Evolutionary conservation across 2,797 vertebrate genomes (phyloP), one percentile per base, ranked within the genome.

Genomic region (Pogonophryne albipinna): DNA sequence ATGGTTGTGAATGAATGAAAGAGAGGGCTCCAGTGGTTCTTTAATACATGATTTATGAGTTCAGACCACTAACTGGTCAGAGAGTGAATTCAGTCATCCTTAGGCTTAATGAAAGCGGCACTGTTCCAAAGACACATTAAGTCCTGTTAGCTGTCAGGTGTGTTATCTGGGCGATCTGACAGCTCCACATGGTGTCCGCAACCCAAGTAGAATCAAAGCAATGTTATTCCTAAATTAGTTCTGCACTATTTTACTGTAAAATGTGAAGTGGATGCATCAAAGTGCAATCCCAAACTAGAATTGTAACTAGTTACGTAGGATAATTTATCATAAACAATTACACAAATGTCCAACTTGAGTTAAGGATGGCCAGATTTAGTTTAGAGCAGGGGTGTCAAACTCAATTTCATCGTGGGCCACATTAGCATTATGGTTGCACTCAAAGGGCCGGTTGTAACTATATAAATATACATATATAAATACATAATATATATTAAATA

Each of bases 11-110:
- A 31, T 51, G 27, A 56, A 65, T 62, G 52, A 79, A 52, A 53
- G 53, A 60, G 52, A 79, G 52, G n/a, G 4, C 42, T 45, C 53
- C 13, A 15, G 62, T 27, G 4, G 27, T 11, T 58, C 34, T 31
- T 20, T 44, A 44, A 47, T 66, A 57, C 82, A 66, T 68, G 69
- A 87, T 80, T 78, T 47, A 78, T 77, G 17, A 53, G 38, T 51
- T 46, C 74, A 20, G 46, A 69, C 20, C 62, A 46, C 34, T 50
- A 59, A 69, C 44, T 56, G 45, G 47, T 53, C 44, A 53, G 31
- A 46, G 17, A 51, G 64, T 20, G 66, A 76, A 50, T 34, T 61
- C 69, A 74, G 57, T 56, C 56, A 4, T 58, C 17, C 44, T 65
- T 66, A 55, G 69, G 69, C 42, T 69, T 74, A 55, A 78, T 72